Base-by-base conservation (phyloP, 2,888 invertebrate genomes). In the Ennomos fuscantarius region DNA sequence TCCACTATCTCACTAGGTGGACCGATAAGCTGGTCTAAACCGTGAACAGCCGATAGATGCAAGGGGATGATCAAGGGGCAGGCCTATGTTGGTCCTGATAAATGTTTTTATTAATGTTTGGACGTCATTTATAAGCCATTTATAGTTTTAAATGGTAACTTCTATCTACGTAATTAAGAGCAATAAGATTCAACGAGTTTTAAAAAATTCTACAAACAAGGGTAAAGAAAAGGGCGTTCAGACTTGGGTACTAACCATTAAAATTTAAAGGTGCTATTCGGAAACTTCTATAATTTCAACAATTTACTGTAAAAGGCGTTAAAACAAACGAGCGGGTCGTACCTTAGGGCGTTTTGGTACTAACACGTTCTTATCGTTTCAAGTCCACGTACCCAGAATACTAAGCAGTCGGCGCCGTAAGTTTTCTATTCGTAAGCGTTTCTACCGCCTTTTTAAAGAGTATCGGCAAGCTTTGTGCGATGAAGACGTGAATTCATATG, bases 321-420 rank as follows among this genome's bases (percentile, higher is more conserved):
- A 59, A 70, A 72, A 74, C 72, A 72, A 76, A 76, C 67, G 70
- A 70, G 53, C 66, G 61, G 68, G 66, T 65, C 69, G 67, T 66
- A 70, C 72, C 73, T 70, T 68, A 55, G 45, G 53, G 58, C 54
- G 58, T 62, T 68, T 65, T 59, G 62, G 68, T 65, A 72, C 70
- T 68, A 63, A 61, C 64, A 61, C 67, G 70, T 70, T 70, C 71
- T 72, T 70, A 74, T 76, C 74, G 75, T 78, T 76, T 70, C 66
- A 64, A 59, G 69, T 69, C 72, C 68, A 73, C 76, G 73, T 67
- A 65, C 59, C 62, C 69, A 53, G 78, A 80, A 78, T 78, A 75
- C 73, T 75, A 76, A 78, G 70, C 64, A 61, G 58, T 62, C 49
- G 56, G 50, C 33, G 42, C 47, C 58, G 44, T 59, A 63, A 66